Base-by-base conservation (phyloP, 2,113 vertebrate species). In the Lamprotornis superbus region DNA sequence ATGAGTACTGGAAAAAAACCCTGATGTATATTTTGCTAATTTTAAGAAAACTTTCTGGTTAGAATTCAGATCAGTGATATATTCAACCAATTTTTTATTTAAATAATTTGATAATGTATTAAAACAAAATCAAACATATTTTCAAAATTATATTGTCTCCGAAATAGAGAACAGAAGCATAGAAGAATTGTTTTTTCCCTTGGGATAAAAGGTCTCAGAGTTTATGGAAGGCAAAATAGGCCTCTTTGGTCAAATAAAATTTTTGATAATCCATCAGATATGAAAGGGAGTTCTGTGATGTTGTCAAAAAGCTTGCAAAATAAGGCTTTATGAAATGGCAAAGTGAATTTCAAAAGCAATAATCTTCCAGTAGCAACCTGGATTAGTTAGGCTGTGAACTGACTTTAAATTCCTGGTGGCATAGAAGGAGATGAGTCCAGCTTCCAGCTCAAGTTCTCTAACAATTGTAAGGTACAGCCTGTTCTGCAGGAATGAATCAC, bases 241-340 rank as follows among this genome's bases (percentile, higher is more conserved):
- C 69, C 70, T 80, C 25, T 90, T 94, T 90, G 75, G 59, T 83
- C 65, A 91, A 91, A 79, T 69, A 76, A 8, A n/a, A 10, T 47
- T 82, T 80, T 88, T 85, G 61, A 75, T 83, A 90, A 94, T 73
- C 79, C 23, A 46, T 83, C 57, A 75, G 39, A 14, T 87, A 56
- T 44, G 42, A 81, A 86, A 93, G 17, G 21, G 55, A 70, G 17
- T 74, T 77, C 56, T 60, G 56, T 87, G 75, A 55, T 84, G 11
- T 67, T 67, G 64, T 92, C 47, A 61, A 40, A 91, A 92, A 91
- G 44, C 69, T 81, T 91, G 68, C 7, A 71, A 75, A 94, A 94
- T 71, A 55, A 90, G 75, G 23, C 63, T 77, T 68, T 86, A 50
- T 88, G 31, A 65, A 69, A 89, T 53, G 42, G 31, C 56, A 55